phyloP scores from a whole-genome alignment of 2,113 vertebrate genomes.

The Oostethus manadensis region DNA sequence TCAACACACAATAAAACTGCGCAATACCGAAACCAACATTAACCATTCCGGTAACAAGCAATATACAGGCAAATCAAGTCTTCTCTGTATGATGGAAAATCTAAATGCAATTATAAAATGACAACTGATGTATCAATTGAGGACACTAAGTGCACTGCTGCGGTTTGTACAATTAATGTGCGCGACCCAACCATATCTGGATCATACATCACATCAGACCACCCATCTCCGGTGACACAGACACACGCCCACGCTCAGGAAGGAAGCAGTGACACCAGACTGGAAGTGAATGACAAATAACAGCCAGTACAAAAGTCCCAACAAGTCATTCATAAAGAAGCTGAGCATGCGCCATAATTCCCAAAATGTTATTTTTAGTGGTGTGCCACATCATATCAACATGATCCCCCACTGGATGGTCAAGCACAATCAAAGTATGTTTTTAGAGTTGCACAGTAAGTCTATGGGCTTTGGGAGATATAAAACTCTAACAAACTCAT shows the following conservation, averaged over 20 bases:
- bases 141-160: neutral
- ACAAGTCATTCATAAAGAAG: constrained; percentile 57
- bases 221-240: constrained; percentile 26
- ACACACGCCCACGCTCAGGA: constrained; percentile 28
- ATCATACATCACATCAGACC: neutral
- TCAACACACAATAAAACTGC: no score
- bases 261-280: constrained; percentile 48
- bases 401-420: neutral
- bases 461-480: neutral
- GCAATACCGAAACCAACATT: no score
- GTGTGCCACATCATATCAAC: constrained; percentile 1
- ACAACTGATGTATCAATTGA: neutral
- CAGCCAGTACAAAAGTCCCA: constrained; percentile 29
- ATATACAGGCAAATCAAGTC: no score
- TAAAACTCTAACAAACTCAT: neutral
- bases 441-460: no score
- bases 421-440: no score
- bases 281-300: constrained; percentile 47
- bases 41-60: no score
- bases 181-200: constrained; percentile 19
- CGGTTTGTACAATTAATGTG: neutral
- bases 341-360: constrained; percentile 1
- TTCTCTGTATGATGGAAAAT: neutral
- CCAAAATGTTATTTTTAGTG: constrained; percentile 1
- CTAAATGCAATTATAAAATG: no score